Base-by-base conservation (phyloP, 2,888 invertebrate species). In the Odiellus spinosus region DNA sequence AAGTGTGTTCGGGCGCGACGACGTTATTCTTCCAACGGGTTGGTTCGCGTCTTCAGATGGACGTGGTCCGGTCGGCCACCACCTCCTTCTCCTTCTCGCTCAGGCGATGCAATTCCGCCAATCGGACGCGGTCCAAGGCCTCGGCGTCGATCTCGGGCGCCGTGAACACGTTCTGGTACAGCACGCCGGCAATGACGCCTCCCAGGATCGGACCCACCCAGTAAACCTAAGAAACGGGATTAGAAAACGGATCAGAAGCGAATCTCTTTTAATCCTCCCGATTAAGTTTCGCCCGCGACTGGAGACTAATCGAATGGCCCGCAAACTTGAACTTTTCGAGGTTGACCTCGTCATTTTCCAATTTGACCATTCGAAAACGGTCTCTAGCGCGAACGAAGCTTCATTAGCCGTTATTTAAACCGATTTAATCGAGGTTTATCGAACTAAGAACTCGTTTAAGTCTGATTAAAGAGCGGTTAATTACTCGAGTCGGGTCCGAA, bases 131-230 rank as follows among this genome's bases (percentile, higher is more conserved):
- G 3, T 52, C 52, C 5, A 52, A 14, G 17, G n/a, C 40, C 42
- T 52, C 50, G 20, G 46, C 48, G 12, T 52, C 50, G n/a, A 50
- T 48, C 12, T 44, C 36, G 18, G 50, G 46, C 10, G 42, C 39
- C 10, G 44, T 38, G 38, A 52, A 48, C 11, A 50, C 39, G 40
- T 52, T 47, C 42, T 52, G 76, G 66, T 86, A 87, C 42, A 85
- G 66, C 19, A 86, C 70, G 3, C 79, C 78, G 2, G 80, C 85
- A 0, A 77, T 75, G 44, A 84, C 71, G 5, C 83, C 87, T 35
- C 87, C 87, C 2, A 80, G 69, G 50, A 82, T 74, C 0, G 87
- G 87, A 0, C 87, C 88, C n/a, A 78, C 73, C 87, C 87, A 88
- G 68, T 85, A 88, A 1, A 87, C 75, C 81, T 73, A 59, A 2